Percentiles rank a stretch among this genome's conserved stretches.
Evolutionary conservation across 2,888 invertebrate genomes (phyloP).

Genomic region (Helicoverpa assulta): DNA sequence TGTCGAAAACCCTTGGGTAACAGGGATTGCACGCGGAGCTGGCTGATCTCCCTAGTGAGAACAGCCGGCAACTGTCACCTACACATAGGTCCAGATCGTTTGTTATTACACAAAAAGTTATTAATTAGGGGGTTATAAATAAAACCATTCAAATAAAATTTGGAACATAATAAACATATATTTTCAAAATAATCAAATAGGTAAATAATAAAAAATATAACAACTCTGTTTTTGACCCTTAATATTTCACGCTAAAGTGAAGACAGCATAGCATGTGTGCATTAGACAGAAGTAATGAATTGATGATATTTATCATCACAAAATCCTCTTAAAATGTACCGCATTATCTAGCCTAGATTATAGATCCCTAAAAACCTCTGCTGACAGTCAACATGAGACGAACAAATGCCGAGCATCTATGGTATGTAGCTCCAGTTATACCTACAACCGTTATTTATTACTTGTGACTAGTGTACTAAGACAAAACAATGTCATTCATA

Average conservation of each 20-base stretch:
- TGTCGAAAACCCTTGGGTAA: no score
- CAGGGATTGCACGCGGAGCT: no score
- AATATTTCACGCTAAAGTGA: background rate
- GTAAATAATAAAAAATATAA: background rate
- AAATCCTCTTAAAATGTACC: background rate
- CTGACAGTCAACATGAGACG: background rate
- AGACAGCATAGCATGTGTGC: background rate
- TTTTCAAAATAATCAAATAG: background rate
- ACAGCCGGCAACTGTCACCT: no score
- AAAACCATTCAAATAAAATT: background rate
- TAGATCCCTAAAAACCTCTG: background rate
- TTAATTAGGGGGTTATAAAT: background rate
- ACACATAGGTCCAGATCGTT: no score
- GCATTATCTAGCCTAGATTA: background rate
- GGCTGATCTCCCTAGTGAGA: no score
- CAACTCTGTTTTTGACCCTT: slow-evolving; percentile 1
- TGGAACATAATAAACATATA: slow-evolving; percentile 2
- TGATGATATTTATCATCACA: background rate
- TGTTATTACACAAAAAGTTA: no score
- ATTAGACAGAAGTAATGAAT: background rate
- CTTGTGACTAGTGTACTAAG: background rate
- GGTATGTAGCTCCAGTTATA: no score
- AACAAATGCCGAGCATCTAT: no score
- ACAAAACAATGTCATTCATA: background rate
- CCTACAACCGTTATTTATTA: background rate